Base-by-base conservation (phyloP, 2,888 invertebrate species). In the Cheilosia pagana region DNA sequence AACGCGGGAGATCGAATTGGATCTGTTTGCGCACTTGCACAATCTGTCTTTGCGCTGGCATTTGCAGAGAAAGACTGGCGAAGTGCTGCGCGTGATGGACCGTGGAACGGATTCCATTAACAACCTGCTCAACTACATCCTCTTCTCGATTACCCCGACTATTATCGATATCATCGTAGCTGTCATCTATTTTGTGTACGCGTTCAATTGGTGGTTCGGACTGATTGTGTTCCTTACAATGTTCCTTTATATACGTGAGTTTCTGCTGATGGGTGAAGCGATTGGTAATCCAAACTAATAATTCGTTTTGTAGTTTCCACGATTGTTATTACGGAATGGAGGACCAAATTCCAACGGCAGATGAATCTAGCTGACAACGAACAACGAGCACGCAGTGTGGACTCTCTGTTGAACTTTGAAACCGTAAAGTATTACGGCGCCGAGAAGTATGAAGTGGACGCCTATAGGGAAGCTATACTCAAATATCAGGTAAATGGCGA, bases 371-470 rank as follows among this genome's bases (percentile, higher is more conserved):
- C 98, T 0, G 99, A 99, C 90, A 99, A 99, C 92, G 97, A 95
- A 43, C 96, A 96, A 79, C 96, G 97, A 88, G 97, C 98, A 5
- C 94, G 96, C 79, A 98, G 98, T 70, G 98, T 99, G 0, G 99
- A 99, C 92, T 99, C 99, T 0, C 92, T 99, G 68, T 93, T 99
- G 14, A 99, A 99, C 93, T 99, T 98, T 92, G 99, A 99, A 93
- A 99, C 99, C 0, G 99, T 99, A 0, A 99, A 99, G 91, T 99
- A 99, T 92, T 99, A 99, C 90, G 97, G 97, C 5, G 98, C 98
- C 0, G 99, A 99, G 91, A 90, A 94, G 1, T 99, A 98, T 92
- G 99, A 99, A 93, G 96, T 98, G 0, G 92, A 95, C 14, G 94
- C 96, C 12, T 99, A 98, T 90, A 93, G 94, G 86, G 95, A 95